Evolutionary conservation across 2,113 vertebrate species (phyloP).

Genomic region (Spermophilus dauricus): DNA sequence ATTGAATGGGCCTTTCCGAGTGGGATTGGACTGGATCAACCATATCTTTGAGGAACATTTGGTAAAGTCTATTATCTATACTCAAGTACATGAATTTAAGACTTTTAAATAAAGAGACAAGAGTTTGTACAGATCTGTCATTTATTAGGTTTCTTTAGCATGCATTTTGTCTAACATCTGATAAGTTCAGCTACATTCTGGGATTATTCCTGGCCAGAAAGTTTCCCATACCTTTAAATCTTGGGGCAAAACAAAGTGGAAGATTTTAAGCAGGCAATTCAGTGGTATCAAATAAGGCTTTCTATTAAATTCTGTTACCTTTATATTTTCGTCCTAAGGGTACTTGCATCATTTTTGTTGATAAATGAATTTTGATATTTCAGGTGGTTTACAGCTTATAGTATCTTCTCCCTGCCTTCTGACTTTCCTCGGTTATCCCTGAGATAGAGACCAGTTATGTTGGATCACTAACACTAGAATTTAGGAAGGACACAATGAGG

Average conservation of each 20-base stretch:
- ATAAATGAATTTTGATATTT: background rate
- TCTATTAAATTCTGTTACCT: background rate
- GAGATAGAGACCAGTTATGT: background rate
- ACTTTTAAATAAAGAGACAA: background rate
- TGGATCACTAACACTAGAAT: background rate
- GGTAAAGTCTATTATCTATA: background rate
- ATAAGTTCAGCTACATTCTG: background rate
- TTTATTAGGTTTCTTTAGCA: background rate
- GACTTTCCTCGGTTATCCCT: background rate
- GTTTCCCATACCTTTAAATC: background rate
- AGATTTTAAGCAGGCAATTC: background rate
- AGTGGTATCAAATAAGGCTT: background rate
- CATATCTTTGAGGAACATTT: conserved; percentile 38
- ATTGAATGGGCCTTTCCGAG: background rate
- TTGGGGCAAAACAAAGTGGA: background rate
- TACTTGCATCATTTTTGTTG: background rate
- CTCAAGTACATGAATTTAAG: background rate
- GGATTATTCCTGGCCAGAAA: background rate
- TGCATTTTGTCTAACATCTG: background rate
- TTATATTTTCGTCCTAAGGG: background rate
- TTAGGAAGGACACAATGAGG: background rate
- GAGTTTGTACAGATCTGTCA: background rate
- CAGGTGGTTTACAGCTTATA: background rate
- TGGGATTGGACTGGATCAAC: background rate
- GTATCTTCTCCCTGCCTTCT: background rate